A percentile compares a stretch with the other conserved stretches of the same genome.
Evolutionary conservation across 2,113 vertebrate genomes (phyloP).

Genomic region (Cyphomyrus discorhynchus): DNA sequence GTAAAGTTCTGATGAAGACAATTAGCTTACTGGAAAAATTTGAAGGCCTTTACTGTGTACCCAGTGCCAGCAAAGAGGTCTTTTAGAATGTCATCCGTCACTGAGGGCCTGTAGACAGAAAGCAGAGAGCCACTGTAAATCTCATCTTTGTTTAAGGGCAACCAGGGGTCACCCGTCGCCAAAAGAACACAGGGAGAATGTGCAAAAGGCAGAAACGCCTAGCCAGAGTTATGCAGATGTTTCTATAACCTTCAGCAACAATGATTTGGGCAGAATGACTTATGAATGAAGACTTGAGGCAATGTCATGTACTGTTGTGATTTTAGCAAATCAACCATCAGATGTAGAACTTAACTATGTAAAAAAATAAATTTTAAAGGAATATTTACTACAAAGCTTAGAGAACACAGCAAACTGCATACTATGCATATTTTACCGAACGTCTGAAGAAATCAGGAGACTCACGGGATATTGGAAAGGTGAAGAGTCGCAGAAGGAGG

Average conservation of each 20-base stretch:
- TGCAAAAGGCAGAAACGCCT: not conserved
- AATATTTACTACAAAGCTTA: not conserved
- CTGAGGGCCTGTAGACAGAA: conserved; percentile 57
- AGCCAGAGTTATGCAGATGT: not conserved
- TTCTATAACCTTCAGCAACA: not conserved
- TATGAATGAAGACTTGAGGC: not conserved
- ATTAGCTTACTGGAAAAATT: conserved; percentile 48
- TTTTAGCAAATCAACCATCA: not conserved
- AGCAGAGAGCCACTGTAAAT: not conserved
- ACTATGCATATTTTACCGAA: not conserved
- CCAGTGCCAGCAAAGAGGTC: conserved; percentile 68
- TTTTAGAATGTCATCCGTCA: conserved; percentile 70
- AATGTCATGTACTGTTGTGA: not conserved
- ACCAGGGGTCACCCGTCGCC: not conserved
- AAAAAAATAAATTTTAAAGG: not conserved
- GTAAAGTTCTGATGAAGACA: not conserved
- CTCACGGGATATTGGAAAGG: conserved; percentile 82
- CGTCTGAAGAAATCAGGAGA: not conserved
- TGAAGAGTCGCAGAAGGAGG: conserved; percentile 77
- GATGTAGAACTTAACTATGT: not conserved
- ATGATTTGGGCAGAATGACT: not conserved
- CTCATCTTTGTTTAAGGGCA: not conserved
- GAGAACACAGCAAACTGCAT: not conserved
- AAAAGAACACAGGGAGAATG: not conserved
- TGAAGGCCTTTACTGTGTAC: conserved; percentile 69